phyloP scores from a whole-genome alignment of 1,140 invertebrate genomes.

The Scylla paramamosain region DNA sequence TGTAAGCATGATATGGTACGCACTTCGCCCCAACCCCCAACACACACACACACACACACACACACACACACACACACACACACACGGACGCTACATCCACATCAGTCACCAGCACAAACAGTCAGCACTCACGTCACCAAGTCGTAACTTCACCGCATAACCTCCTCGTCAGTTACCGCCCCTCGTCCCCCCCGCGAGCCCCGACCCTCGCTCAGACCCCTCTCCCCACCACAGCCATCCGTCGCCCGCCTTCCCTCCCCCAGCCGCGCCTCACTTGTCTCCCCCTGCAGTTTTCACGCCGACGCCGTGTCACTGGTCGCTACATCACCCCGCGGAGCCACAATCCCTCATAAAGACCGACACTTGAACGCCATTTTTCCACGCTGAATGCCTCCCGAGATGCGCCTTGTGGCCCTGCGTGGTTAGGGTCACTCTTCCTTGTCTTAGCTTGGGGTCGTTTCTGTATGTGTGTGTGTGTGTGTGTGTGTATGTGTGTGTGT shows the following conservation, averaged over 20 bases:
- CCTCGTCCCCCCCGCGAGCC: no score
- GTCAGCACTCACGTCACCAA: not conserved
- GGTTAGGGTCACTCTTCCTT: not conserved
- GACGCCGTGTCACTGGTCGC: not conserved
- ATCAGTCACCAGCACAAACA: not conserved
- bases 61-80: not conserved
- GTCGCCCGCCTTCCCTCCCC: not conserved
- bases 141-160: slow-evolving; percentile 7
- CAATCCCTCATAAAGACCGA: not conserved
- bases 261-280: not conserved
- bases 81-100: not conserved
- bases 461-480: no score
- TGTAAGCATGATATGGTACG: not conserved
- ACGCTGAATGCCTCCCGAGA: not conserved
- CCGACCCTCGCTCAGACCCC: no score
- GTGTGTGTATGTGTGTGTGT: no score
- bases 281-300: not conserved
- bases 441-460: not conserved
- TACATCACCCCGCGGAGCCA: not conserved
- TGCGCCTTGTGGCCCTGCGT: not conserved
- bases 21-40: not conserved
- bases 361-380: slow-evolving; percentile 1
- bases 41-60: not conserved
- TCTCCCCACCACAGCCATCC: not conserved
- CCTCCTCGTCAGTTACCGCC: not conserved